phyloP scores from a whole-genome alignment of 2,113 vertebrate genomes.

The Campylomormyrus tamandua region DNA sequence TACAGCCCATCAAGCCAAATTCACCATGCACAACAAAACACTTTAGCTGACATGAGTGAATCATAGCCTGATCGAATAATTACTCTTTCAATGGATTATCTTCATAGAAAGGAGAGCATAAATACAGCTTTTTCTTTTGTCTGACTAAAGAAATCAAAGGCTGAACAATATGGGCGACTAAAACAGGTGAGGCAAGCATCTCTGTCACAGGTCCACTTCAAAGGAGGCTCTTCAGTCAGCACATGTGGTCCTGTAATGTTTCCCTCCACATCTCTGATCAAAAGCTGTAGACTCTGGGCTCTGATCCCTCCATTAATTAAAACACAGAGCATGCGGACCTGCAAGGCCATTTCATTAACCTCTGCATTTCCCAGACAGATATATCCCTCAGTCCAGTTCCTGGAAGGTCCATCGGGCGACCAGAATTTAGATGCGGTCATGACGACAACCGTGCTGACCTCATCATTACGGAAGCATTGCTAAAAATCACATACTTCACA shows the following conservation, averaged over 20 bases:
- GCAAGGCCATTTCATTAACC: neutral
- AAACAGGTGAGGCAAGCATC: neutral
- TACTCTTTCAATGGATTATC: neutral
- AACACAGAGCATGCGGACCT: neutral
- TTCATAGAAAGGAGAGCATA: neutral
- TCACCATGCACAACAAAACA: neutral
- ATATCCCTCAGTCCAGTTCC: neutral
- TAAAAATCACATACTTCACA: neutral
- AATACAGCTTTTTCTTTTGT: neutral
- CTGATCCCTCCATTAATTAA: neutral
- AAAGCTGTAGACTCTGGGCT: neutral
- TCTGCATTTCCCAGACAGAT: neutral
- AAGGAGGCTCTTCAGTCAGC: neutral
- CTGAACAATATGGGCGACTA: neutral
- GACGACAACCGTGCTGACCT: neutral
- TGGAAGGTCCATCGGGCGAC: neutral
- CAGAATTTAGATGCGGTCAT: neutral
- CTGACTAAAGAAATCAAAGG: neutral
- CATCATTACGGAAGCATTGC: neutral
- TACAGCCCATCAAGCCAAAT: neutral
- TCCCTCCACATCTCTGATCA: neutral
- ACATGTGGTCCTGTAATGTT: neutral
- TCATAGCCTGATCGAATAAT: neutral
- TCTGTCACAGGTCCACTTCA: neutral
- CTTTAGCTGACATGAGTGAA: neutral